phyloP scores from a whole-genome alignment of 1,140 invertebrate genomes.

The Drosophila bocki region DNA sequence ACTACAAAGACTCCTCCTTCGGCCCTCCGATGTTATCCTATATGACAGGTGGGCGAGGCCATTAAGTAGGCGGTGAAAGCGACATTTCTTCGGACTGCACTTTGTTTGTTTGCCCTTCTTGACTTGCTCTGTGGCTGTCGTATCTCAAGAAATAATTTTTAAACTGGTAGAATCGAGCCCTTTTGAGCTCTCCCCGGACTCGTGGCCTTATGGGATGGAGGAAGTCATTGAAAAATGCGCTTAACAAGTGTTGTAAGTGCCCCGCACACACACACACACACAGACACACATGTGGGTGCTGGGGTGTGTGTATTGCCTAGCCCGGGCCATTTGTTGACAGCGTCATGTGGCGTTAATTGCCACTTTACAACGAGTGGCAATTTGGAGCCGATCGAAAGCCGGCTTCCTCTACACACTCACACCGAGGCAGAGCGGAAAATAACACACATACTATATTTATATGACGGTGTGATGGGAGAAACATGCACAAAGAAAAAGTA shows the following conservation, averaged over 20 bases:
- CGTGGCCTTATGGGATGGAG: background rate
- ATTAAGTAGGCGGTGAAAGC: conserved; percentile 1
- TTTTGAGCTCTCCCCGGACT: background rate
- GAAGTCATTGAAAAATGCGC: conserved; percentile 50
- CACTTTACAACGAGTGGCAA: conserved; percentile 68
- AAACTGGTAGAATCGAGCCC: conserved; percentile 23
- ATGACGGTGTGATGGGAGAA: background rate
- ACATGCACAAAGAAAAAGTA: background rate
- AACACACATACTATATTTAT: conserved; percentile 6
- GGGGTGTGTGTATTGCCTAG: conserved; percentile 33
- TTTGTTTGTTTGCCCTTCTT: background rate
- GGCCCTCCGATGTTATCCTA: background rate
- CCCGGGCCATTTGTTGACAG: conserved; percentile 60
- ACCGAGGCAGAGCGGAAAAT: background rate
- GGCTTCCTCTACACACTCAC: conserved; percentile 23
- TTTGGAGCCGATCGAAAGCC: conserved; percentile 58
- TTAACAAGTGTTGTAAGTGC: conserved; percentile 62
- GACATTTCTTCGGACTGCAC: conserved; percentile 1
- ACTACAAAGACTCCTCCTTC: background rate
- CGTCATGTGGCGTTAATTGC: conserved; percentile 68
- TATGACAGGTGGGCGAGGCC: conserved; percentile 27
- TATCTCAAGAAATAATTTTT: conserved; percentile 43
- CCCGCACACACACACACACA: background rate
- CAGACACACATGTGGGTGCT: background rate
- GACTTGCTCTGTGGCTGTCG: conserved; percentile 4